Percentiles rank a stretch among this genome's conserved stretches.
These are phyloP conservation scores for Drosophila truncata DNA, from an alignment of 1,140 invertebrate genomes.

Conservation along the genomic window DNA sequence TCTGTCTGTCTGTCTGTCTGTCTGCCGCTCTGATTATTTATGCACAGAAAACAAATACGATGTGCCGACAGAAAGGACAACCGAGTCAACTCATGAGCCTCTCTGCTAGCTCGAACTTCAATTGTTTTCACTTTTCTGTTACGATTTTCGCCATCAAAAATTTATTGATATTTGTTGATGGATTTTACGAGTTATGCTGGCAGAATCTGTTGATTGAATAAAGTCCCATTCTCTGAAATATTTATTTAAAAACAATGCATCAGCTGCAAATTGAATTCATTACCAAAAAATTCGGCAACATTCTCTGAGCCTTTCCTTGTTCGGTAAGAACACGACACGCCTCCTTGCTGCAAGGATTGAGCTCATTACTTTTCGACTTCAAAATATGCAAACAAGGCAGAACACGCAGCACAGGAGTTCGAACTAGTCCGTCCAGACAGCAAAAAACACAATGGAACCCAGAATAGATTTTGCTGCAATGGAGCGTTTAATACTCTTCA, in stretches of 20 bases:
- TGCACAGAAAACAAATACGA: slow-evolving; percentile 68
- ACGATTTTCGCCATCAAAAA: slow-evolving; percentile 17
- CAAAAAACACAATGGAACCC: slow-evolving; percentile 6
- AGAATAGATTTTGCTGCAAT: neutral
- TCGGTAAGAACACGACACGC: slow-evolving; percentile 29
- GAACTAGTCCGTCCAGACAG: slow-evolving; percentile 14
- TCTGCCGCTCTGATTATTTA: slow-evolving; percentile 61
- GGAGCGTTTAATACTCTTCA: slow-evolving; percentile 12
- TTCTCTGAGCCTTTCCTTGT: neutral
- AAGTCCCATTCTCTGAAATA: slow-evolving; percentile 22
- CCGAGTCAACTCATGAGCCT: slow-evolving; percentile 17
- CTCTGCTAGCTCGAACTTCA: slow-evolving; percentile 16
- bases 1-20: slow-evolving; percentile 10
- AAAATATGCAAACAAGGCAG: slow-evolving; percentile 77
- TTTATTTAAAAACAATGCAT: slow-evolving; percentile 22
- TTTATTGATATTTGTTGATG: slow-evolving; percentile 26
- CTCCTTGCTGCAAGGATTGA: slow-evolving; percentile 30
- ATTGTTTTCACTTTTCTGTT: slow-evolving; percentile 59
- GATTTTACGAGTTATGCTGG: slow-evolving; percentile 11
- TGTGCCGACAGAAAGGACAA: slow-evolving; percentile 18
- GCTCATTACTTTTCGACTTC: slow-evolving; percentile 60
- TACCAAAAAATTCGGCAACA: neutral
- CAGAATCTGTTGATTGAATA: slow-evolving; percentile 28
- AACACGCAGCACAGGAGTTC: slow-evolving; percentile 47
- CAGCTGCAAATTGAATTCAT: slow-evolving; percentile 2